Percentiles rank a stretch among this genome's conserved stretches.
Conservation (phyloP, 2,797 vertebrate genomes). For the Falco cherrug region DNA sequence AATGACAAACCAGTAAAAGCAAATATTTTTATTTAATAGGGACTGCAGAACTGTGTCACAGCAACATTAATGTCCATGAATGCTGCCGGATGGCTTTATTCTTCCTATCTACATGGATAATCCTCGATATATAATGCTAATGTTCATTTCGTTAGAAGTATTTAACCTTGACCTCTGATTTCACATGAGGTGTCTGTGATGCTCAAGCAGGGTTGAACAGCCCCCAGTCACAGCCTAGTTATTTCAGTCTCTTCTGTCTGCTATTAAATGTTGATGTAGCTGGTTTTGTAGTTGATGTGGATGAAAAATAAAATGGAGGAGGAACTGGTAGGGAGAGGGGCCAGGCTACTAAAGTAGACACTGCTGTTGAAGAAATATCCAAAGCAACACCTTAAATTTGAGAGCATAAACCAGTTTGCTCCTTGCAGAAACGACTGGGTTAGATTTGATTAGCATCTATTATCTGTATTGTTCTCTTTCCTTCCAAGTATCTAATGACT, state of each 20-base stretch:
- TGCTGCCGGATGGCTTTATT: neutral
- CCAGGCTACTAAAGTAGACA: neutral
- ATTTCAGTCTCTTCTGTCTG: neutral
- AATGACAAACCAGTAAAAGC: neutral
- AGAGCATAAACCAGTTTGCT: neutral
- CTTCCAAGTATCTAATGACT: neutral
- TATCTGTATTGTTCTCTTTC: neutral
- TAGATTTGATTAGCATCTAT: neutral
- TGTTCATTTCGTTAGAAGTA: neutral
- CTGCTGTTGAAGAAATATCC: neutral
- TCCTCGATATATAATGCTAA: neutral
- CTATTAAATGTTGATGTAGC: neutral
- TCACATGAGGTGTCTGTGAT: fast-evolving
- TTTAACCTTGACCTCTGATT: neutral
- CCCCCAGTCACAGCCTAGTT: neutral
- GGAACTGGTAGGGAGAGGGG: neutral
- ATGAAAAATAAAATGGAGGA: neutral
- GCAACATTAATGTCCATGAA: fast-evolving
- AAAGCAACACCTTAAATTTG: neutral
- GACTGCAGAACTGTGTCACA: neutral
- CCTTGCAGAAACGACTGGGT: neutral
- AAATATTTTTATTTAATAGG: neutral
- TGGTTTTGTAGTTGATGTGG: neutral
- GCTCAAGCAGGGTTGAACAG: neutral
- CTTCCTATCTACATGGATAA: neutral